Base-by-base conservation (phyloP, 2,888 invertebrate species). In the Aleiodes leptofemur region DNA sequence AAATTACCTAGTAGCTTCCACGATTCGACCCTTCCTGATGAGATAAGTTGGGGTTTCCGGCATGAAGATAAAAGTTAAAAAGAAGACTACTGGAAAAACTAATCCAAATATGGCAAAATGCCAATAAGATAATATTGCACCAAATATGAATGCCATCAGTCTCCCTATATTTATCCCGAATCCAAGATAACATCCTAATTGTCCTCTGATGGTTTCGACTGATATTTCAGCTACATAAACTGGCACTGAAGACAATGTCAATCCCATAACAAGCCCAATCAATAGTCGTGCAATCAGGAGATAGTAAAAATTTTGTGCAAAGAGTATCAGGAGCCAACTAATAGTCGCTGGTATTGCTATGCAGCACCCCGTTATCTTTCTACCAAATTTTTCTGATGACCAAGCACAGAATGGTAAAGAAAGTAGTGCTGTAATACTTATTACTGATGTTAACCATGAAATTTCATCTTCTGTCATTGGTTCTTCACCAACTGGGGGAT, bases 41-140 rank as follows among this genome's bases (percentile, higher is more conserved):
- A 90, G 83, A 66, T 88, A 90, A 29, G 91, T 86, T 0, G 93
- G 93, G 0, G 92, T 91, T 83, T 93, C 93, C 3, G 93, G 93
- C 77, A 92, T 78, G 68, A 57, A 57, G 2, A 29, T 6, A 13
- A 71, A 50, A 11, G 43, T 9, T 7, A n/a, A 13, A 31, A 57
- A 11, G 31, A 31, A 57, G 29, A 57, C 31, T 5, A 31, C 9
- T 9, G 57, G 57, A 29, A 31, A 4, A 57, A 31, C 16, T 13
- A 57, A 13, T 13, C 31, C 57, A 29, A 4, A 5, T 31, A 57
- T 31, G 11, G 57, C 57, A 31, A 57, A 57, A 13, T 29, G 31
- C 2, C 84, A 84, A 89, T 91, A 93, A 4, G 89, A 85, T 3
- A 90, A 70, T 77, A 83, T 82, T 72, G 85, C 90, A 61, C 91